Evolutionary conservation across 1,140 invertebrate genomes (phyloP).

Genomic region (Drosophila parabipectinata): DNA sequence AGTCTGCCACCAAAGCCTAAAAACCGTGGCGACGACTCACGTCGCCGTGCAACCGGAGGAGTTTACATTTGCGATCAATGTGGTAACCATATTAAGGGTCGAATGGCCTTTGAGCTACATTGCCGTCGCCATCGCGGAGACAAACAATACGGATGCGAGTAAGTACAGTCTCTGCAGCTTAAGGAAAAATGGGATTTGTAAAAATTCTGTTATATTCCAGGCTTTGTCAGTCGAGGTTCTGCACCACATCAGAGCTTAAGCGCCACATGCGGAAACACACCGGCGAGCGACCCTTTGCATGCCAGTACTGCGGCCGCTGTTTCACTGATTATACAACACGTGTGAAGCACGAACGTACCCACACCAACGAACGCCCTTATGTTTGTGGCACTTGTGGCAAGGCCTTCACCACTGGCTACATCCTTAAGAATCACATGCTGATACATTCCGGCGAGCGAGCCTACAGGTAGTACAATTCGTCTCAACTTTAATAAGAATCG

Average conservation of each 20-base stretch:
- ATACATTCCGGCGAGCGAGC: conserved; percentile 76
- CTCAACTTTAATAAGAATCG: conserved; percentile 3
- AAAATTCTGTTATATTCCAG: conserved; percentile 14
- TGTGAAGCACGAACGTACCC: conserved; percentile 84
- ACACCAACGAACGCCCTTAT: conserved; percentile 86
- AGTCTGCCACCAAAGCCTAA: conserved; percentile 66
- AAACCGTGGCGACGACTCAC: conserved; percentile 52
- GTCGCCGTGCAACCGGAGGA: conserved; percentile 60
- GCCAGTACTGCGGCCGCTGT: conserved; percentile 70
- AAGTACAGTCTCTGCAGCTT: conserved; percentile 21
- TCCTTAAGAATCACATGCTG: conserved; percentile 74
- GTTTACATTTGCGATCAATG: conserved; percentile 73
- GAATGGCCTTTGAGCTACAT: conserved; percentile 70
- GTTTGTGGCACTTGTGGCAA: conserved; percentile 86
- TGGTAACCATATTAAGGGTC: conserved; percentile 69
- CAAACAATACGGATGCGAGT: conserved; percentile 73
- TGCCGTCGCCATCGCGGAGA: conserved; percentile 73
- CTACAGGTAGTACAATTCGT: conserved; percentile 36
- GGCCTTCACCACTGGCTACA: conserved; percentile 85
- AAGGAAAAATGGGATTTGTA: no score
- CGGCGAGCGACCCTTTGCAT: conserved; percentile 69
- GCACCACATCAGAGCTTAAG: conserved; percentile 74
- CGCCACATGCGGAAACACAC: conserved; percentile 75
- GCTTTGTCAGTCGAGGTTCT: conserved; percentile 74
- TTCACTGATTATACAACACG: conserved; percentile 75